These are phyloP conservation scores for Mormyrops boulengeri DNA, from an alignment of 2,797 vertebrate species.

Conservation along the genomic window DNA sequence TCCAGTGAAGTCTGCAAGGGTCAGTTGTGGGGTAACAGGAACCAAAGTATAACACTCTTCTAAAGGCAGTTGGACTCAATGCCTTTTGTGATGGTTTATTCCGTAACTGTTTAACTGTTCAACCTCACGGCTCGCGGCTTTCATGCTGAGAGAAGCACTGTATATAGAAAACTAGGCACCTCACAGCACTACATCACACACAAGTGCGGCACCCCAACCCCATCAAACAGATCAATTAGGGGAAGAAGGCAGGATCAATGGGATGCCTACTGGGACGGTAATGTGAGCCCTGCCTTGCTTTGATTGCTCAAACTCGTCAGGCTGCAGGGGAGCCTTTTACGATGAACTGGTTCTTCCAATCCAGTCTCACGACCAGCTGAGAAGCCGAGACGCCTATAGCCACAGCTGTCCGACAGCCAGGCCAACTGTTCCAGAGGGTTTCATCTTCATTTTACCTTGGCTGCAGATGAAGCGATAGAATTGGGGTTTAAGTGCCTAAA, in stretches of 20 bases:
- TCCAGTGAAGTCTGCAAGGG: constrained; percentile 10
- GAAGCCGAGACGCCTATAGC: background rate
- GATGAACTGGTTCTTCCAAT: background rate
- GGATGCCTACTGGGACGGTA: background rate
- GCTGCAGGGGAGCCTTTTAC: background rate
- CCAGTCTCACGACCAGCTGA: background rate
- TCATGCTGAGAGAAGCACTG: background rate
- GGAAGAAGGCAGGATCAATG: background rate
- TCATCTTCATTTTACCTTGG: background rate
- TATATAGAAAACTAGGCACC: background rate
- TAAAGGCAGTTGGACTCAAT: constrained; percentile 36
- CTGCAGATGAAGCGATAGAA: background rate
- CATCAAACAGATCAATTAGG: background rate
- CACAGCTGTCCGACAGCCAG: too few species aligned
- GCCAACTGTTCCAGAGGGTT: background rate
- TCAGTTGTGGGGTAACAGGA: constrained; percentile 39
- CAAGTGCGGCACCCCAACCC: background rate
- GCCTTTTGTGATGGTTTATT: constrained; percentile 50
- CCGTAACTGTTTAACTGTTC: constrained; percentile 35
- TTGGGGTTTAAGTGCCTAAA: background rate
- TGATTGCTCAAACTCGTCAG: background rate
- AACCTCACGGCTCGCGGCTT: background rate
- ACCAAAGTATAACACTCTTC: constrained; percentile 55
- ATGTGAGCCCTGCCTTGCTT: background rate
- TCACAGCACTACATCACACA: background rate